These are phyloP conservation scores for Sacculina carcini DNA, from an alignment of 2,888 invertebrate genomes.

Conservation along the genomic window DNA sequence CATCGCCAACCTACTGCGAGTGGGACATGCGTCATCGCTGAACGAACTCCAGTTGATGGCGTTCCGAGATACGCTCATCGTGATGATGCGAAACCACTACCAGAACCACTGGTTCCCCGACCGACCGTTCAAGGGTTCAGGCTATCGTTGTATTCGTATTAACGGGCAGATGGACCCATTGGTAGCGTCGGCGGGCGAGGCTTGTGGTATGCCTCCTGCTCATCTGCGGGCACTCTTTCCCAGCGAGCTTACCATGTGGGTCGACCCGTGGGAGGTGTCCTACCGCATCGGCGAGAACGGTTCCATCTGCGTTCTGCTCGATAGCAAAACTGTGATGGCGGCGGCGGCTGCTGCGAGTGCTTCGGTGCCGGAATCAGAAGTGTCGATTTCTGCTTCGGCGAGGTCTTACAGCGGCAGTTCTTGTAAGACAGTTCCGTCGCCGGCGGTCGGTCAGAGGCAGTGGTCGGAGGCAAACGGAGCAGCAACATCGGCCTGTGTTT, in stretches of 20 bases:
- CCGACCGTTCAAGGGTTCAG: constrained; percentile 39
- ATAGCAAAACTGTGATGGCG: constrained; percentile 16
- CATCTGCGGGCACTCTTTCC: constrained; percentile 32
- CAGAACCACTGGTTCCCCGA: constrained; percentile 48
- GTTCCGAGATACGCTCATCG: constrained; percentile 23
- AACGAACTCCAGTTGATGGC: constrained; percentile 21
- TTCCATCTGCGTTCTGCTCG: constrained; percentile 31
- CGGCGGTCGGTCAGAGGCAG: too few relatives aligned
- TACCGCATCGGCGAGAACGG: constrained; percentile 37
- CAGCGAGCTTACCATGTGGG: constrained; percentile 45
- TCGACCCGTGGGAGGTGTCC: constrained; percentile 42
- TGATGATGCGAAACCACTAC: constrained; percentile 25
- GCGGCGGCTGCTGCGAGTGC: too few relatives aligned
- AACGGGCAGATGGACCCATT: constrained; percentile 42
- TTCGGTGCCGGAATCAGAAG: too few relatives aligned
- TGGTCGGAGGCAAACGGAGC: too few relatives aligned
- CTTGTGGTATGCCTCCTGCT: constrained; percentile 32
- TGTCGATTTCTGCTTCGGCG: too few relatives aligned
- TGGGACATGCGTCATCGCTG: constrained; percentile 16
- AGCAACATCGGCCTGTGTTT: too few relatives aligned
- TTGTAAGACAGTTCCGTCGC: too few relatives aligned
- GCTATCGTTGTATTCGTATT: constrained; percentile 40
- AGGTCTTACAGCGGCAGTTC: too few relatives aligned
- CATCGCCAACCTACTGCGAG: constrained; percentile 24
- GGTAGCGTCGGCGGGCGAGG: constrained; percentile 33